Percentiles rank a stretch among this genome's conserved stretches.
Conservation (phyloP, 2,797 vertebrate genomes). For the Florisuga fusca region DNA sequence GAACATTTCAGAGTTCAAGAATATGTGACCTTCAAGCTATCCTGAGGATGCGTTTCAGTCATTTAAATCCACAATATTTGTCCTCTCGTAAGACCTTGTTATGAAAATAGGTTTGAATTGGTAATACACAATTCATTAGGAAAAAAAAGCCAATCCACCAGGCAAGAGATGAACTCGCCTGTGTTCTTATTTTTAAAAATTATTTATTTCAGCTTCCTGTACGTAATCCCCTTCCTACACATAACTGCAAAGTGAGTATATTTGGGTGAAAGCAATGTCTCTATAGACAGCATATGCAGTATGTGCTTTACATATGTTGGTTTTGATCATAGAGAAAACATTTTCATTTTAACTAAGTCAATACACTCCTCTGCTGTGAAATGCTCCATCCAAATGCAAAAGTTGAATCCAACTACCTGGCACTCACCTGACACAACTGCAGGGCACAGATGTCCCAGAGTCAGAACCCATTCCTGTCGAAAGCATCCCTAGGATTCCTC, state of each 20-base stretch:
- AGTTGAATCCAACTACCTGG: neutral
- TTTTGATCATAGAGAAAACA: neutral
- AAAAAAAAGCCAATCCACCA: neutral
- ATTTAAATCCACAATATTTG: neutral
- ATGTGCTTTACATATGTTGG: neutral
- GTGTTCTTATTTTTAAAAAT: neutral
- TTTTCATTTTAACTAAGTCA: neutral
- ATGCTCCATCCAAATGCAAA: neutral
- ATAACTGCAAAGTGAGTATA: neutral
- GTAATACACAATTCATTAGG: neutral
- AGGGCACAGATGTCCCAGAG: neutral
- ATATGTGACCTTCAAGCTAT: neutral
- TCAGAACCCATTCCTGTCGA: neutral
- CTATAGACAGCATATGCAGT: neutral
- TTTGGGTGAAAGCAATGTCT: neutral
- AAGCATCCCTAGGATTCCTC: neutral
- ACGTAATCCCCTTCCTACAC: neutral
- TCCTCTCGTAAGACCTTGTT: neutral
- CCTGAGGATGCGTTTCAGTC: neutral
- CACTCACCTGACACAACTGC: neutral
- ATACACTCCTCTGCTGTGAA: neutral
- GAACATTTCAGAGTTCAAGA: neutral
- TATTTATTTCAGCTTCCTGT: neutral
- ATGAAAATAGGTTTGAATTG: neutral
- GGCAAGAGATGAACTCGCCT: neutral